Evolutionary conservation across 2,113 vertebrate genomes (phyloP).

Genomic region (Colinus virginianus): DNA sequence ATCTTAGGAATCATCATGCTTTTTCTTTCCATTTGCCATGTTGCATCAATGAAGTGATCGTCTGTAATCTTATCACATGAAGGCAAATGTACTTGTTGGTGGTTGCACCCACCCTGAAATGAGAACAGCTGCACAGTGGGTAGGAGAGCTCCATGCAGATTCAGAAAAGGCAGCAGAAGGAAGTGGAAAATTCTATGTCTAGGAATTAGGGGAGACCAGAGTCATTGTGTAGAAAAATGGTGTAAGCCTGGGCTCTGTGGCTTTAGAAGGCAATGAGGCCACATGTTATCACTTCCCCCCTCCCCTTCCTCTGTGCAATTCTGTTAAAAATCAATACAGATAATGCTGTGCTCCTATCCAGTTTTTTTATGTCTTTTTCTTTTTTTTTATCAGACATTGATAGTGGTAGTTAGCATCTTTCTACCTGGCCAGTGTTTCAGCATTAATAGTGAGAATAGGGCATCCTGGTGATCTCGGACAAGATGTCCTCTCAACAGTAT

Average conservation of each 20-base stretch:
- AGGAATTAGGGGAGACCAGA: not conserved
- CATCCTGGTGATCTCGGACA: not conserved
- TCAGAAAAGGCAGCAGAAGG: not conserved
- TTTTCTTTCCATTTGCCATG: constrained; percentile 16
- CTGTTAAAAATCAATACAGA: not conserved
- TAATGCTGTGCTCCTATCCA: not conserved
- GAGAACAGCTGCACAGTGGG: not conserved
- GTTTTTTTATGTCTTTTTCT: not conserved
- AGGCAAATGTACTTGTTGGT: constrained; percentile 21
- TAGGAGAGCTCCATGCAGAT: not conserved
- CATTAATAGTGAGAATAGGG: not conserved
- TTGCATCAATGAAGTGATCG: not conserved
- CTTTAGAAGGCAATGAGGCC: not conserved
- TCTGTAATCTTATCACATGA: constrained; percentile 8
- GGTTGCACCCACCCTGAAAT: not conserved
- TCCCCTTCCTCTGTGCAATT: not conserved
- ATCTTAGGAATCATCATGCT: not conserved
- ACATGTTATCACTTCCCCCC: not conserved
- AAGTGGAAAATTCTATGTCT: not conserved
- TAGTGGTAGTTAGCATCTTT: not conserved
- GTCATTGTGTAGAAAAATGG: not conserved
- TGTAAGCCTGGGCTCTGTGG: accelerated
- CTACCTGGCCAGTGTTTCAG: not conserved
- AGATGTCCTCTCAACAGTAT: not conserved
- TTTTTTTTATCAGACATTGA: not conserved